These are phyloP conservation scores for Drusus annulatus DNA, from an alignment of 1,140 invertebrate genomes.

Conservation along the genomic window DNA sequence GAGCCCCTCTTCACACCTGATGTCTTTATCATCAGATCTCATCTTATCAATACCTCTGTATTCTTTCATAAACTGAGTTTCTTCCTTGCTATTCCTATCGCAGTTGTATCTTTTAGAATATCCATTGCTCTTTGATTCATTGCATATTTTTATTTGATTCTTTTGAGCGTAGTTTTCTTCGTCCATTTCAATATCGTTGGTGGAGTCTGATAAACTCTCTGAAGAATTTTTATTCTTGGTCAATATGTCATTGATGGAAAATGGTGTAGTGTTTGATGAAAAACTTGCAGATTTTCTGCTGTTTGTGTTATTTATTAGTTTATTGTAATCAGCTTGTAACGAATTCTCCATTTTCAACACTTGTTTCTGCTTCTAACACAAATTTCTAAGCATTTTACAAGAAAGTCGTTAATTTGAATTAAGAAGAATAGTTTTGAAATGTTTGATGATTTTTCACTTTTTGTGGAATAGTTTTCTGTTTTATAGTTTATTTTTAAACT, in stretches of 20 bases:
- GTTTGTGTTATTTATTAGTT: background rate
- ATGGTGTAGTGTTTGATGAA: conserved; percentile 73
- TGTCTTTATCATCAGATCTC: background rate
- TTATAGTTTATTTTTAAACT: no score
- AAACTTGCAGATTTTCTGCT: conserved; percentile 32
- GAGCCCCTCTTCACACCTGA: conserved; percentile 28
- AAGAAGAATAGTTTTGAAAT: no score
- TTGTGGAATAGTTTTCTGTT: no score
- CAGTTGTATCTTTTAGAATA: conserved; percentile 7
- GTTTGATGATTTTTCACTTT: no score
- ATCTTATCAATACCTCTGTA: background rate
- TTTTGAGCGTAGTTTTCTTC: conserved; percentile 27
- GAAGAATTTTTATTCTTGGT: conserved; percentile 68
- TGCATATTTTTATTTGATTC: no score
- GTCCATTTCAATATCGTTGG: conserved; percentile 44
- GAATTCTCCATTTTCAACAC: background rate
- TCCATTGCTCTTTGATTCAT: conserved; percentile 33
- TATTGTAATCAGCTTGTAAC: background rate
- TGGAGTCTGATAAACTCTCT: conserved; percentile 13
- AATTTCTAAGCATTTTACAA: no score
- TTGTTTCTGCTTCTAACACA: no score
- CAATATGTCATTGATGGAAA: conserved; percentile 84
- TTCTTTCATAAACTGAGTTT: conserved; percentile 3
- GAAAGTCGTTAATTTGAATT: no score
- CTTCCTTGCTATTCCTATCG: background rate